Conservation (phyloP, 1,140 invertebrate genomes). For the Drosophila micromelanica region DNA sequence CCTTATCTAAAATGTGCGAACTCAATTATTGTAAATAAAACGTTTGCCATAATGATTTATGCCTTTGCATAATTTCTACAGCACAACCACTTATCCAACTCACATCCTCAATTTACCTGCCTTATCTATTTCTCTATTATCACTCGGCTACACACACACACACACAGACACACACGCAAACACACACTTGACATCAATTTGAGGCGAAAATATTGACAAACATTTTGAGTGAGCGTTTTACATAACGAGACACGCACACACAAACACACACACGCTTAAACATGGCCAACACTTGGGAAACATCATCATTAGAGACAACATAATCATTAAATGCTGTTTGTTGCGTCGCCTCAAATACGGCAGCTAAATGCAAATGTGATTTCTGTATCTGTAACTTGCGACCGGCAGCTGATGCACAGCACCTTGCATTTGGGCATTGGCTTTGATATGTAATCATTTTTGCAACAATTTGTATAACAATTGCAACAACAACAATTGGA, state of each 20-base stretch:
- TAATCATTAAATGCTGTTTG: constrained; percentile 6
- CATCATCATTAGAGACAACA: constrained; percentile 4
- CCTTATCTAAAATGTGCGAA: constrained; percentile 1
- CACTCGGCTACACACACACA: constrained; percentile 1
- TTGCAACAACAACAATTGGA: constrained; percentile 37
- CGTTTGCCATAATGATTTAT: background rate
- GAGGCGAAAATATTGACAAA: constrained; percentile 42
- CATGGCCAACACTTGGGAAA: constrained; percentile 1
- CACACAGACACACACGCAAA: background rate
- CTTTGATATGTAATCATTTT: constrained; percentile 58
- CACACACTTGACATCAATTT: constrained; percentile 34
- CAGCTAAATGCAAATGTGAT: constrained; percentile 50
- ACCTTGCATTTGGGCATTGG: constrained; percentile 12
- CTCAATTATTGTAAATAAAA: constrained; percentile 9
- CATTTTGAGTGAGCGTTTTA: constrained; percentile 32
- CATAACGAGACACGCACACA: constrained; percentile 19
- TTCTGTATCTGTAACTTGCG: constrained; percentile 20
- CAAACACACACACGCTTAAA: background rate
- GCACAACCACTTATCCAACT: constrained; percentile 12
- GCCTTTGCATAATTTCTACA: constrained; percentile 11
- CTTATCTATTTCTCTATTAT: constrained; percentile 24
- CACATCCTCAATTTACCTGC: constrained; percentile 28
- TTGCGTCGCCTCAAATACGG: constrained; percentile 14
- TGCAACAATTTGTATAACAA: constrained; percentile 68
- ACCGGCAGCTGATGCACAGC: constrained; percentile 1